phyloP scores from a whole-genome alignment of 2,888 invertebrate genomes.

The Dermolepida albohirtum region DNA sequence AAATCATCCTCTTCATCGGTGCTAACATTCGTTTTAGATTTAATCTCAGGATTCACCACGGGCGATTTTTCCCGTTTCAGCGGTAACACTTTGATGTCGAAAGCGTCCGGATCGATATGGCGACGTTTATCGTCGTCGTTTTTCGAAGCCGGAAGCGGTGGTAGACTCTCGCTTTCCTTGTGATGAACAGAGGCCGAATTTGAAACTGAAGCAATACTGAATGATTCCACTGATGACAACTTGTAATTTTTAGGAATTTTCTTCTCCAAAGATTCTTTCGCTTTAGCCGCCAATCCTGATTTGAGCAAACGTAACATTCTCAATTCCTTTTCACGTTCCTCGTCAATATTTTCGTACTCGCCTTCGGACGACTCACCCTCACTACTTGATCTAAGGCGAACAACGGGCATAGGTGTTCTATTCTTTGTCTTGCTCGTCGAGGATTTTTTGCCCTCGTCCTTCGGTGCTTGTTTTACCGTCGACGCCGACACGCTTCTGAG shows the following conservation, averaged over 20 bases:
- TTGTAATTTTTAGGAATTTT: conserved; percentile 62
- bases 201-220: neutral
- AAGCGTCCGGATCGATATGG: conserved; percentile 58
- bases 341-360: conserved; percentile 66
- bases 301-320: conserved; percentile 75
- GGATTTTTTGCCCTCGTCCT: conserved; percentile 45
- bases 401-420: conserved; percentile 65
- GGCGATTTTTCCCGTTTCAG: conserved; percentile 49
- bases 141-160: neutral
- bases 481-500: neutral
- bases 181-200: neutral
- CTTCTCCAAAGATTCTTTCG: conserved; percentile 76
- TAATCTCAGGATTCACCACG: conserved; percentile 14
- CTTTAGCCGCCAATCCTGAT: conserved; percentile 76
- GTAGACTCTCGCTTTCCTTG: neutral
- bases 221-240: neutral
- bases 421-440: conserved; percentile 30
- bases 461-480: conserved; percentile 44
- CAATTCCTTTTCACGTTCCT: conserved; percentile 75
- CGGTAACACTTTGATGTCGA: conserved; percentile 60
- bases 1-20: conserved; percentile 52
- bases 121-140: conserved; percentile 42
- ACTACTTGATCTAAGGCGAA: conserved; percentile 69
- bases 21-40: conserved; percentile 32
- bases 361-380: conserved; percentile 68